Evolutionary conservation across 2,797 vertebrate species (phyloP).

Genomic region (Agapornis canus): DNA sequence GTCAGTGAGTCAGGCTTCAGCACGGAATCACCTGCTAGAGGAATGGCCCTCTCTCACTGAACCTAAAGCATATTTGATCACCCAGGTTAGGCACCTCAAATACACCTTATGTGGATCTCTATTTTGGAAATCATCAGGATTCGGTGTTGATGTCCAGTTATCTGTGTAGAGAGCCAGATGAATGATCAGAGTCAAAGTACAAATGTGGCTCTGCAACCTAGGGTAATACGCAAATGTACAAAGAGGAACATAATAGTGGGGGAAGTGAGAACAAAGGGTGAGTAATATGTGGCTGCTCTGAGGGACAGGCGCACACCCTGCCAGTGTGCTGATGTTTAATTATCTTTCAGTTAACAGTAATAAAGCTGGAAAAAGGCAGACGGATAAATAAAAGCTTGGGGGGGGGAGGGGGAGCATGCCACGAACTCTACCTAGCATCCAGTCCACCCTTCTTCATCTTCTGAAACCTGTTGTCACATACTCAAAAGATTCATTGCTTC

Average conservation of each 20-base stretch:
- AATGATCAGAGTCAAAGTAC: fast-evolving
- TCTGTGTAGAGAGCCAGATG: neutral
- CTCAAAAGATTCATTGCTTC: neutral
- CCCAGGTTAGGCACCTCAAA: neutral
- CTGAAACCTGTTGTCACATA: neutral
- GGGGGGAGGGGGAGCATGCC: neutral
- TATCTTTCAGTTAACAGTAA: neutral
- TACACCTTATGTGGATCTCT: neutral
- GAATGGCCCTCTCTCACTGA: neutral
- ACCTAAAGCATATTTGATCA: neutral
- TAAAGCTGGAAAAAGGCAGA: neutral
- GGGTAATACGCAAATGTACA: neutral
- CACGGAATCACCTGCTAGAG: neutral
- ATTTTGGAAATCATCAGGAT: neutral
- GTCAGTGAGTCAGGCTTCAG: neutral
- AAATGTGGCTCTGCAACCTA: neutral
- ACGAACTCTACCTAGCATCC: neutral
- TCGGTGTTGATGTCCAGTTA: neutral
- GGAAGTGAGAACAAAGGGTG: neutral
- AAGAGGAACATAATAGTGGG: neutral
- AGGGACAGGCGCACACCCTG: neutral
- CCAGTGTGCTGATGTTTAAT: neutral
- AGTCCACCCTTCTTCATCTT: neutral
- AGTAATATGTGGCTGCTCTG: neutral
- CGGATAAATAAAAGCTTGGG: neutral